A percentile compares a stretch with the other conserved stretches of the same genome.
Evolutionary conservation across 2,113 vertebrate genomes (phyloP).

Genomic region (Chunga burmeisteri): DNA sequence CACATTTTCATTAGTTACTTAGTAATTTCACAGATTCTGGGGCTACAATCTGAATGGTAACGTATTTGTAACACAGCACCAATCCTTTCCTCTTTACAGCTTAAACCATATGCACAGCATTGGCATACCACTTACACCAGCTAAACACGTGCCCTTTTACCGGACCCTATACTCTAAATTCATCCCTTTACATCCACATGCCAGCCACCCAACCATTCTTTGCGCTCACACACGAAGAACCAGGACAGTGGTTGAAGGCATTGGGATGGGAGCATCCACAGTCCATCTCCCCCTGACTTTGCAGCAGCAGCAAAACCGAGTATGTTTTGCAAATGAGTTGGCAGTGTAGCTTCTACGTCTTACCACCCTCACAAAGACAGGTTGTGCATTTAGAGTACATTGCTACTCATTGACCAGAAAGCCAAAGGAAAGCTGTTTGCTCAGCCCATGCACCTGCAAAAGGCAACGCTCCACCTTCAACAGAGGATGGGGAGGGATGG

Average conservation of each 20-base stretch:
- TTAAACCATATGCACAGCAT: not conserved
- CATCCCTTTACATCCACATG: not conserved
- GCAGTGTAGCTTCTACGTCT: not conserved
- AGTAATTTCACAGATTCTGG: not conserved
- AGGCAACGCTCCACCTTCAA: not conserved
- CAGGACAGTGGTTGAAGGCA: not conserved
- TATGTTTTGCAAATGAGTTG: not conserved
- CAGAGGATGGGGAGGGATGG: not conserved
- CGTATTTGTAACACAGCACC: not conserved
- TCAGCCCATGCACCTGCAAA: not conserved
- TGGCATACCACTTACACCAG: not conserved
- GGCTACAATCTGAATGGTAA: not conserved
- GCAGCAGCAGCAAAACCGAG: not conserved
- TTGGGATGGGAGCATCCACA: accelerated
- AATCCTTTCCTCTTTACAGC: not conserved
- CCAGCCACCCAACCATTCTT: not conserved
- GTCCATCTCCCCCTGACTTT: not conserved
- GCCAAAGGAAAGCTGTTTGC: not conserved
- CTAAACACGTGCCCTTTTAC: not conserved
- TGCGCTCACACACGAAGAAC: not conserved
- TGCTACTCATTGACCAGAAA: not conserved
- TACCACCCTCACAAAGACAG: not conserved
- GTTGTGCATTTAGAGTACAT: not conserved
- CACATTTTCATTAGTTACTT: not conserved
- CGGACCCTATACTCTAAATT: not conserved